phyloP scores from a whole-genome alignment of 2,797 vertebrate species.

The Melanotaenia maccullochi region DNA sequence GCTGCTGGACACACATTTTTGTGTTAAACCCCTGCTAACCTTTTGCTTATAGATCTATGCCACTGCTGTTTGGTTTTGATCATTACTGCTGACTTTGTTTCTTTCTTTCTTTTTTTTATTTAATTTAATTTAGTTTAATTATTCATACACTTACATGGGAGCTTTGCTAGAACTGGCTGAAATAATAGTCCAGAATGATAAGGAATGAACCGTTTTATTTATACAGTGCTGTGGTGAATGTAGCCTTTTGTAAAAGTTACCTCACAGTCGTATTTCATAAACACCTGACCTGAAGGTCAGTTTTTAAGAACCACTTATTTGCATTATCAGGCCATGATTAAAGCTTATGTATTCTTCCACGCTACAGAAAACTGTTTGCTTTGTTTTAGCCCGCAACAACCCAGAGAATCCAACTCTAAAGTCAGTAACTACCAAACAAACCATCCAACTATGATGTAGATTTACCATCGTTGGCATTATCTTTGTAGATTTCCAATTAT shows the following conservation, averaged over 20 bases:
- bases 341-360: conserved; percentile 49
- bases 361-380: conserved; percentile 41
- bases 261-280: conserved; percentile 26
- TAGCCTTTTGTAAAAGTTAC: conserved; percentile 17
- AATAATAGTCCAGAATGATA: conserved; percentile 21
- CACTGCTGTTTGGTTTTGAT: conserved; percentile 55
- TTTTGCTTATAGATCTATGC: conserved; percentile 58
- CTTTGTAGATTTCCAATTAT: conserved; percentile 43
- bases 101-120: background rate
- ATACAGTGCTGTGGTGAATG: conserved; percentile 6
- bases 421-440: conserved; percentile 47
- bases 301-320: conserved; percentile 42
- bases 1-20: conserved; percentile 76
- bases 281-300: conserved; percentile 28
- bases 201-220: conserved; percentile 15
- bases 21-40: conserved; percentile 60
- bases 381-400: conserved; percentile 41
- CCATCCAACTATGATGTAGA: conserved; percentile 33
- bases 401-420: conserved; percentile 45
- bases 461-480: conserved; percentile 40
- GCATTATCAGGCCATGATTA: conserved; percentile 44
- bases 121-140: background rate
- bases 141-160: conserved; percentile 25
- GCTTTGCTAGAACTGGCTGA: conserved; percentile 1
- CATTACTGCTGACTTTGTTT: conserved; percentile 53